phyloP scores from a whole-genome alignment of 2,888 invertebrate species.

The Vesta saturnalis region DNA sequence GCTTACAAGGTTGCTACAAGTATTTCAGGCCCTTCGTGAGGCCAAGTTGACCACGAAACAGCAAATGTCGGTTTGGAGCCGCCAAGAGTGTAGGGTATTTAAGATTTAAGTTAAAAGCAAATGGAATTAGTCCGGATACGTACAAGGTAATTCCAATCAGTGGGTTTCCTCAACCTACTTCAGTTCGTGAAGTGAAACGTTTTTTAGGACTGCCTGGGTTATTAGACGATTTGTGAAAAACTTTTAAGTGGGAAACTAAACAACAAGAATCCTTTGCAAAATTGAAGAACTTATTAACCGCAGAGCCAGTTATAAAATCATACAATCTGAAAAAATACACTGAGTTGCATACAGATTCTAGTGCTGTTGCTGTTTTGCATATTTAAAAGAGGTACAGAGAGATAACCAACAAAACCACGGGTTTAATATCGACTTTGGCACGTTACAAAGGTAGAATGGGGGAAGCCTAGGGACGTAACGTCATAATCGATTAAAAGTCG shows the following conservation, averaged over 20 bases:
- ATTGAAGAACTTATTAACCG: too few relatives aligned
- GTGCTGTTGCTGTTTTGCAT: too few relatives aligned
- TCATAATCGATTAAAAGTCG: too few relatives aligned
- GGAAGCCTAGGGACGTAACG: too few relatives aligned
- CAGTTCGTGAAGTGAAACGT: background rate
- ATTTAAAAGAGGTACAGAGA: too few relatives aligned
- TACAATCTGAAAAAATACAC: too few relatives aligned
- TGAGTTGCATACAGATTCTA: too few relatives aligned
- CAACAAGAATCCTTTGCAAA: too few relatives aligned
- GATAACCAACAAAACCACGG: too few relatives aligned
- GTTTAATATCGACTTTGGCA: too few relatives aligned
- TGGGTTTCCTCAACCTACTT: background rate
- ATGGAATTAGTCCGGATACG: background rate
- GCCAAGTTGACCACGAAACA: background rate
- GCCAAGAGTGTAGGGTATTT: background rate
- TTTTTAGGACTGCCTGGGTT: background rate
- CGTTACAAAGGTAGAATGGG: too few relatives aligned
- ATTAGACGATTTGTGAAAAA: background rate
- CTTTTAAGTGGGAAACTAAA: background rate
- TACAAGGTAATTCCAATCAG: background rate
- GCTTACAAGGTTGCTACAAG: background rate
- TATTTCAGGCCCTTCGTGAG: background rate
- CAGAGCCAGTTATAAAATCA: too few relatives aligned
- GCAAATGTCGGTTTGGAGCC: background rate
- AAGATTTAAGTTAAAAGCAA: background rate